These are phyloP conservation scores for Drosophila repleta DNA, from an alignment of 1,140 invertebrate genomes.

Conservation along the genomic window DNA sequence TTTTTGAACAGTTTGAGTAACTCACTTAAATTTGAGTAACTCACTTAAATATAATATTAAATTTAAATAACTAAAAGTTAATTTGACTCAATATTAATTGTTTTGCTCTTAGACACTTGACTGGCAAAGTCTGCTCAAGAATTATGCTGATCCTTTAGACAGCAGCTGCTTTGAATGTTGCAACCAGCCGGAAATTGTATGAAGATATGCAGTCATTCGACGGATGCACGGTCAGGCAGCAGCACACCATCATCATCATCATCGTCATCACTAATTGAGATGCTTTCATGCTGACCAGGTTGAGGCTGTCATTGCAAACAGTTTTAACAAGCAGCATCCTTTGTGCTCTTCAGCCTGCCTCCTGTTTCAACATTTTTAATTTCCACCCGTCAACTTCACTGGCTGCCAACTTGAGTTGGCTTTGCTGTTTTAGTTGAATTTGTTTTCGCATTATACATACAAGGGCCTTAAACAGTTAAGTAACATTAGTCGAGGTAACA, in stretches of 20 bases:
- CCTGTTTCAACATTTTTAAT: constrained; percentile 42
- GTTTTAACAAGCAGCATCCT: constrained; percentile 9
- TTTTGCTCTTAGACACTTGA: constrained; percentile 27
- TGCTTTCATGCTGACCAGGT: constrained; percentile 45
- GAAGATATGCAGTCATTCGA: constrained; percentile 20
- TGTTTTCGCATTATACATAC: constrained; percentile 35
- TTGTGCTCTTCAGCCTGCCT: constrained; percentile 4
- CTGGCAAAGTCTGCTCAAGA: constrained; percentile 36
- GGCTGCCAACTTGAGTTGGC: constrained; percentile 11
- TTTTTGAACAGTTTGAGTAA: constrained; percentile 60
- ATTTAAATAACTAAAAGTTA: constrained; percentile 7
- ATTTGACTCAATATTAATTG: constrained; percentile 22
- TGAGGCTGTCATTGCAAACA: constrained; percentile 23
- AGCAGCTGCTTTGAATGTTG: constrained; percentile 1
- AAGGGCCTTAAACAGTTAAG: constrained; percentile 38
- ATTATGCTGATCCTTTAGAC: constrained; percentile 26
- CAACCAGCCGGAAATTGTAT: constrained; percentile 12
- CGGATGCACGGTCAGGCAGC: not conserved
- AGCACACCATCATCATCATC: constrained; percentile 3
- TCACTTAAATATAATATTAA: constrained; percentile 66
- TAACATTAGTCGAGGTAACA: constrained; percentile 70
- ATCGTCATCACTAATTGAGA: constrained; percentile 62
- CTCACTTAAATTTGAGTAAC: constrained; percentile 65
- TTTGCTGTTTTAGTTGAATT: not conserved
- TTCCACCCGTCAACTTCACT: constrained; percentile 37